Conservation (phyloP, 2,797 vertebrate species). For the Rousettus madagascariensis region DNA sequence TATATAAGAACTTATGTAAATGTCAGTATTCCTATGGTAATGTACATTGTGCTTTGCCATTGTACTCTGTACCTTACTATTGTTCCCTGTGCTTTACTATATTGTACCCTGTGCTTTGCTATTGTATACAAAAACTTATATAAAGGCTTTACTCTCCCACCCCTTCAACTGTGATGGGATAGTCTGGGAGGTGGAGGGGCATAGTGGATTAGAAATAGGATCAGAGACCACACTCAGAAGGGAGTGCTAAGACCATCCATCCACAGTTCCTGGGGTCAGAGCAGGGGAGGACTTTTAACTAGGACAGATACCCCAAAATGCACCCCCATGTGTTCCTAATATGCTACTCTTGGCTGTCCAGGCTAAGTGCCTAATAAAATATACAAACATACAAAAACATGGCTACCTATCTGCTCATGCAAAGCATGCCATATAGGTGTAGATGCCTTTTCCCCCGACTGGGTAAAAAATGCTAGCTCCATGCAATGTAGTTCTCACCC, state of each 20-base stretch:
- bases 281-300: neutral
- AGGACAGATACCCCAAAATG: neutral
- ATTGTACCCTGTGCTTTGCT: no score
- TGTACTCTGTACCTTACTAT: no score
- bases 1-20: no score
- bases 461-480: neutral
- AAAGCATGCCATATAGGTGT: fast-evolving
- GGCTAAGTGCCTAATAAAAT: neutral
- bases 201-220: neutral
- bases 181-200: neutral
- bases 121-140: no score
- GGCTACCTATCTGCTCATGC: neutral
- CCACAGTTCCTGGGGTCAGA: neutral
- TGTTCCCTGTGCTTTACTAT: no score
- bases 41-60: no score
- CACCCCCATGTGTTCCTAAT: neutral
- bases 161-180: neutral
- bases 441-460: neutral
- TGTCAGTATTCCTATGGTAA: no score
- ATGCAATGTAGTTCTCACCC: neutral
- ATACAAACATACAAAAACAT: neutral
- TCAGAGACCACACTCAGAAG: neutral
- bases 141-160: neutral
- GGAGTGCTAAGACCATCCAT: neutral
- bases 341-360: neutral